Percentiles rank a stretch among this genome's conserved stretches.
Evolutionary conservation across 2,797 vertebrate species (phyloP).

Genomic region (Cossypha niveicapilla): DNA sequence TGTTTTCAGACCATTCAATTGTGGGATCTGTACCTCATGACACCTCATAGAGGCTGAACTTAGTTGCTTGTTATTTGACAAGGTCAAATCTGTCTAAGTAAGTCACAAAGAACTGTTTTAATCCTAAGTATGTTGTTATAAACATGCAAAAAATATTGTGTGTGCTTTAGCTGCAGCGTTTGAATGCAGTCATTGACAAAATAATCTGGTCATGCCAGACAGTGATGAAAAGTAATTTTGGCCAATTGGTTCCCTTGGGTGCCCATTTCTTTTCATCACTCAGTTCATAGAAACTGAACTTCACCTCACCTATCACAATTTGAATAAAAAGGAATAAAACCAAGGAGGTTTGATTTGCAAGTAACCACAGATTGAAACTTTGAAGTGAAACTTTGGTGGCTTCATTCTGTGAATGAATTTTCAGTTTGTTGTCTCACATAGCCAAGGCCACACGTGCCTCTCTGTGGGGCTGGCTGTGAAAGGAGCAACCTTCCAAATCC

Average conservation of each 20-base stretch:
- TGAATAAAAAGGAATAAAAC: not conserved
- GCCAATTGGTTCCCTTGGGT: not conserved
- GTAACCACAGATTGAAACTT: not conserved
- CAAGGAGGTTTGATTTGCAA: not conserved
- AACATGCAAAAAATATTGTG: not conserved
- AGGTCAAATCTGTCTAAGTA: not conserved
- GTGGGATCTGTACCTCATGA: not conserved
- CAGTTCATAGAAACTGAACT: not conserved
- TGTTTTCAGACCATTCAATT: not conserved
- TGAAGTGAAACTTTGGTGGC: not conserved
- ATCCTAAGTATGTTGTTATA: not conserved
- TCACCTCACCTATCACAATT: not conserved
- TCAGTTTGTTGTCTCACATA: not conserved
- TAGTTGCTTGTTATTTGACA: not conserved
- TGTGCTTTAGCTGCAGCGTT: not conserved
- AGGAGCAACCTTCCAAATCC: not conserved
- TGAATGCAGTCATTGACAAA: not conserved
- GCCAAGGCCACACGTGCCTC: fast-evolving
- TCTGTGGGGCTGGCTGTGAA: not conserved
- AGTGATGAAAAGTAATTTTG: not conserved
- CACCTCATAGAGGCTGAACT: not conserved
- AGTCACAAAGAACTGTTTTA: not conserved
- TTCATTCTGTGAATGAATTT: not conserved
- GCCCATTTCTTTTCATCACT: not conserved
- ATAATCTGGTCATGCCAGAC: not conserved